Conservation (phyloP, 2,888 invertebrate species). For the Alloscopus bannaensis region DNA sequence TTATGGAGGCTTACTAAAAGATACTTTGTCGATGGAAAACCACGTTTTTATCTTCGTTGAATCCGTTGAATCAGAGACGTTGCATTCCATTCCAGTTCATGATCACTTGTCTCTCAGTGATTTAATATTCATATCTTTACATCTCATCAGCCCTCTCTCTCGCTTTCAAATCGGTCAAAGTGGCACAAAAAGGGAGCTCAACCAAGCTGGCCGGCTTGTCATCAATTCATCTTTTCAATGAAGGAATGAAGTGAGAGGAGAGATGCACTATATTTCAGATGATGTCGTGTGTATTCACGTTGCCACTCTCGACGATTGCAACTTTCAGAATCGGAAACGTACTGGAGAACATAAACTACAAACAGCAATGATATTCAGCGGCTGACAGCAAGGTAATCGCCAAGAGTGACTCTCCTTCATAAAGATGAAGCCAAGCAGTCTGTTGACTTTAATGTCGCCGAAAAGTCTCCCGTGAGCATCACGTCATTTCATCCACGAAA, state of each 20-base stretch:
- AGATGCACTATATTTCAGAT: too few relatives aligned
- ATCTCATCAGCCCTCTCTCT: conserved; percentile 17
- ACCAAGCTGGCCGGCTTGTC: conserved; percentile 40
- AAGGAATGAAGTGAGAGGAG: conserved; percentile 3
- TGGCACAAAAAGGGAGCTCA: conserved; percentile 2
- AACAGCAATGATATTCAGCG: background rate
- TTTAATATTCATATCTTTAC: conserved; percentile 52
- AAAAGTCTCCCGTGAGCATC: conserved; percentile 69
- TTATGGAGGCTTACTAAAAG: too few relatives aligned
- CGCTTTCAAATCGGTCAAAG: conserved; percentile 9
- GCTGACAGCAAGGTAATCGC: conserved; percentile 57
- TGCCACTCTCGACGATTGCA: too few relatives aligned
- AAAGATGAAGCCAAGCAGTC: conserved; percentile 64
- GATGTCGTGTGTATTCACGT: too few relatives aligned
- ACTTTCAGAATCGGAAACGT: conserved; percentile 7
- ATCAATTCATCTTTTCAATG: conserved; percentile 38
- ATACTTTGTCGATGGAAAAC: too few relatives aligned
- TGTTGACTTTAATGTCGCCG: conserved; percentile 70
- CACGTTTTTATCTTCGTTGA: too few relatives aligned
- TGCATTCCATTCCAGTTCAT: conserved; percentile 51
- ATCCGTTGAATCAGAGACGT: conserved; percentile 24
- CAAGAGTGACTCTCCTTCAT: conserved; percentile 14
- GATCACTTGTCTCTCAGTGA: conserved; percentile 47
- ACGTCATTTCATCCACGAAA: conserved; percentile 50
- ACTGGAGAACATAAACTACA: conserved; percentile 14